Evolutionary conservation across 2,797 vertebrate genomes (phyloP).

Genomic region (Meda fulgida): DNA sequence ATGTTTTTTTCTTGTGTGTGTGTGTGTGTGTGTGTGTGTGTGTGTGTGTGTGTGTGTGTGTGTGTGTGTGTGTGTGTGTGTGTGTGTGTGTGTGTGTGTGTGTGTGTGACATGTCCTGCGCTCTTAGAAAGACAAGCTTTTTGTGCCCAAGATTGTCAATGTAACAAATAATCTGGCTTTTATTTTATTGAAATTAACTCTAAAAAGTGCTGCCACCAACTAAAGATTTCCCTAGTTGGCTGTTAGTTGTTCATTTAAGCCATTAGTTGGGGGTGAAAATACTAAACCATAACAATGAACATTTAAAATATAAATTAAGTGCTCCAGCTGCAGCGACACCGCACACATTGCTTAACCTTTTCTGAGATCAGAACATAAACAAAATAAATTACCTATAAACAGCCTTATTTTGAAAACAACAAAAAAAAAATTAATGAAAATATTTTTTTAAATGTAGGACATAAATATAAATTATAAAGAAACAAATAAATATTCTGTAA

Average conservation of each 20-base stretch:
- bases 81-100: not conserved
- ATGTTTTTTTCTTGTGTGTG: slow-evolving; percentile 9
- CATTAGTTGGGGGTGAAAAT: not conserved
- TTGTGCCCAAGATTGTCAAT: not conserved
- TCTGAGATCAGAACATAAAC: not conserved
- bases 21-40: slow-evolving; percentile 13
- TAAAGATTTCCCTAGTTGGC: not conserved
- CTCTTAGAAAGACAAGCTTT: not conserved
- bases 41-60: too few relatives aligned
- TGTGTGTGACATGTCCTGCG: not conserved
- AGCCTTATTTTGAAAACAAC: not conserved
- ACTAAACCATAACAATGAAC: not conserved
- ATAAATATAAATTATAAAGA: too few relatives aligned
- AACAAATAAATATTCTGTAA: too few relatives aligned
- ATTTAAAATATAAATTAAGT: not conserved
- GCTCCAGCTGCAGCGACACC: not conserved
- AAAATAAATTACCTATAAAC: not conserved
- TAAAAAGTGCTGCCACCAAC: not conserved
- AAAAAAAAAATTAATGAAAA: not conserved
- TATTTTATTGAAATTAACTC: not conserved
- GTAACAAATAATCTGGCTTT: not conserved
- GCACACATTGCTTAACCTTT: not conserved
- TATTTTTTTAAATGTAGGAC: too few relatives aligned
- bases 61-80: not conserved
- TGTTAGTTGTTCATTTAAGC: not conserved